These are phyloP conservation scores for Nomada ruficornis DNA, from an alignment of 2,888 invertebrate genomes.

Conservation along the genomic window DNA sequence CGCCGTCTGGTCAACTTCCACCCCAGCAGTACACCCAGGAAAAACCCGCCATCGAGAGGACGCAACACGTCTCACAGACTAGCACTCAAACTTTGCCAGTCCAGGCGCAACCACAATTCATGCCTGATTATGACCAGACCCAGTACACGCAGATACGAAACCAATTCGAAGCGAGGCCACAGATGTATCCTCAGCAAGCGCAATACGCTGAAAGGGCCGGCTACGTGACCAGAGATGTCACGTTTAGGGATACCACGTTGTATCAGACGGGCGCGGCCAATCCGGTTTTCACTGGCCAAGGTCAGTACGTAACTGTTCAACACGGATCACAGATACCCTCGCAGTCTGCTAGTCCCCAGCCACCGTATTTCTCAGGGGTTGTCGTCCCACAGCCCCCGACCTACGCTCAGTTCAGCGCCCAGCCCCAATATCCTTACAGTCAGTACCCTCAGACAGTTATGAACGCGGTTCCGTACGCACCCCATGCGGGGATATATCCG, in stretches of 20 bases:
- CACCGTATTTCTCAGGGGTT: constrained; percentile 78
- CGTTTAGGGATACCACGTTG: constrained; percentile 76
- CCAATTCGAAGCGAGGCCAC: constrained; percentile 79
- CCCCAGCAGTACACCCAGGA: constrained; percentile 77
- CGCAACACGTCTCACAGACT: constrained; percentile 79
- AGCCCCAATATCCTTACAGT: constrained; percentile 78
- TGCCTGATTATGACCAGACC: constrained; percentile 77
- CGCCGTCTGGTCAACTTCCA: constrained; percentile 74
- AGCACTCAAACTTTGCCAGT: constrained; percentile 80
- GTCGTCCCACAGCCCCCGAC: constrained; percentile 74
- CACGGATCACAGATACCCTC: constrained; percentile 76
- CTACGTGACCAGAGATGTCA: constrained; percentile 80
- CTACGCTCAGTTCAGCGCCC: constrained; percentile 73
- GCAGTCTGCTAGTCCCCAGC: constrained; percentile 80
- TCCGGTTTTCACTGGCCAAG: constrained; percentile 76
- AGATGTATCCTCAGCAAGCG: constrained; percentile 76
- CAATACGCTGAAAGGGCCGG: constrained; percentile 79
- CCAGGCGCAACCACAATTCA: constrained; percentile 80
- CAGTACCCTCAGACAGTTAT: constrained; percentile 81
- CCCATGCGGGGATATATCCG: constrained; percentile 77
- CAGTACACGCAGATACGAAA: constrained; percentile 80
- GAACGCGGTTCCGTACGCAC: constrained; percentile 79
- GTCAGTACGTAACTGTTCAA: constrained; percentile 79
- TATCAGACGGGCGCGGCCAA: constrained; percentile 76
- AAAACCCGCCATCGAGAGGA: constrained; percentile 71